phyloP scores from a whole-genome alignment of 2,888 invertebrate genomes.

The Dioctria linearis region DNA sequence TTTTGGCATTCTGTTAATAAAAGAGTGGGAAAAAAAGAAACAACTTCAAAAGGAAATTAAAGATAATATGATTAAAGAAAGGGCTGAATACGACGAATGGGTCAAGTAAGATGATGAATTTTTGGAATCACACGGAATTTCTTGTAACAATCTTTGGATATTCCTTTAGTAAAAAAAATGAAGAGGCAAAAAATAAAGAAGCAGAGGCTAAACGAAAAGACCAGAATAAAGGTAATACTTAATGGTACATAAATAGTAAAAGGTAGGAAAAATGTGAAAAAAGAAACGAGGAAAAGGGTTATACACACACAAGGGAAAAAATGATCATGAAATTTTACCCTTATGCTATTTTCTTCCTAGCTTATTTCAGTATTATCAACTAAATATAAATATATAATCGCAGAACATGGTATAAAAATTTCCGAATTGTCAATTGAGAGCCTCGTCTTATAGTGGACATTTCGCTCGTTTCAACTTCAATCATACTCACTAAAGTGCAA shows the following conservation, averaged over 20 bases:
- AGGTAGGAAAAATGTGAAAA: background rate
- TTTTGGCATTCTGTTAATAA: background rate
- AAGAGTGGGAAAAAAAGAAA: constrained; percentile 1
- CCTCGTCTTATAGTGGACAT: too few species aligned
- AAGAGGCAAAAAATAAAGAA: constrained; percentile 57
- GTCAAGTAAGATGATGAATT: constrained; percentile 52
- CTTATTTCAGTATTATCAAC: too few species aligned
- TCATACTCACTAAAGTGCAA: too few species aligned
- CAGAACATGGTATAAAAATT: too few species aligned
- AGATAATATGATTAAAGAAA: constrained; percentile 58
- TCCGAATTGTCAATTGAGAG: too few species aligned
- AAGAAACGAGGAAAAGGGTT: constrained; percentile 43
- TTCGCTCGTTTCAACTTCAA: too few species aligned
- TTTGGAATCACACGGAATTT: background rate
- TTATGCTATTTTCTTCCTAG: too few species aligned
- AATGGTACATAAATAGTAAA: background rate
- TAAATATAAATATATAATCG: too few species aligned
- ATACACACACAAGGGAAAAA: constrained; percentile 28
- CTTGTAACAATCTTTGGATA: constrained; percentile 1
- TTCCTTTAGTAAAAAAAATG: constrained; percentile 55
- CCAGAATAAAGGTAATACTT: background rate
- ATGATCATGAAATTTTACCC: too few species aligned
- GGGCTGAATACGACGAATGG: constrained; percentile 63
- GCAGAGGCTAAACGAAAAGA: constrained; percentile 12
- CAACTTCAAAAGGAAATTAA: background rate